phyloP scores from a whole-genome alignment of 2,797 vertebrate species.

The Pachyuromys duprasi region DNA sequence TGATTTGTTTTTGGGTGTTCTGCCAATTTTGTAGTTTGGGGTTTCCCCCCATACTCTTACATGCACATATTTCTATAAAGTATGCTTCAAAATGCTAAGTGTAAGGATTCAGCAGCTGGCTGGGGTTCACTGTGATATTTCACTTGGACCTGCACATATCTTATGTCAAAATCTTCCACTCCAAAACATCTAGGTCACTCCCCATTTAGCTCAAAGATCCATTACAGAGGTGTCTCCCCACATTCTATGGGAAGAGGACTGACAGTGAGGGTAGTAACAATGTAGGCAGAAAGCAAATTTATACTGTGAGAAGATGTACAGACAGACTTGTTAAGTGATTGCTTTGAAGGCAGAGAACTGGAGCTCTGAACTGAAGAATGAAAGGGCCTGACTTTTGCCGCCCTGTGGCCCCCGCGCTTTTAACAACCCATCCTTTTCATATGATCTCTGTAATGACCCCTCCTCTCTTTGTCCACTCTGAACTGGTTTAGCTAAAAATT shows the following conservation, averaged over 20 bases:
- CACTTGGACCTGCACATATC: neutral
- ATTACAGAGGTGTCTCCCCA: neutral
- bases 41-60: neutral
- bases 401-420: neutral
- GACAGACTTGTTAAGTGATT: neutral
- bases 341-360: neutral
- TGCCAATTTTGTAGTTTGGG: neutral
- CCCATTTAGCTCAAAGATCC: neutral
- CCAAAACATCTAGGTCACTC: neutral
- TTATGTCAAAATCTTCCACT: neutral
- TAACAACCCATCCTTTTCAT: neutral
- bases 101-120: neutral
- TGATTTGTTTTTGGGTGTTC: neutral
- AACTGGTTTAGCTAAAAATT: neutral
- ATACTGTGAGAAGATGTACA: neutral
- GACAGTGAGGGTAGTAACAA: too few relatives aligned
- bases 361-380: neutral
- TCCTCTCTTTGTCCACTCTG: neutral
- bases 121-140: neutral
- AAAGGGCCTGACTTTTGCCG: neutral
- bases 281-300: neutral
- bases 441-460: neutral
- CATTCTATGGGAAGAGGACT: neutral
- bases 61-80: constrained; percentile 21
- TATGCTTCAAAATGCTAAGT: constrained; percentile 50